phyloP scores from a whole-genome alignment of 2,797 vertebrate species.

The Atherinosoma microstoma region DNA sequence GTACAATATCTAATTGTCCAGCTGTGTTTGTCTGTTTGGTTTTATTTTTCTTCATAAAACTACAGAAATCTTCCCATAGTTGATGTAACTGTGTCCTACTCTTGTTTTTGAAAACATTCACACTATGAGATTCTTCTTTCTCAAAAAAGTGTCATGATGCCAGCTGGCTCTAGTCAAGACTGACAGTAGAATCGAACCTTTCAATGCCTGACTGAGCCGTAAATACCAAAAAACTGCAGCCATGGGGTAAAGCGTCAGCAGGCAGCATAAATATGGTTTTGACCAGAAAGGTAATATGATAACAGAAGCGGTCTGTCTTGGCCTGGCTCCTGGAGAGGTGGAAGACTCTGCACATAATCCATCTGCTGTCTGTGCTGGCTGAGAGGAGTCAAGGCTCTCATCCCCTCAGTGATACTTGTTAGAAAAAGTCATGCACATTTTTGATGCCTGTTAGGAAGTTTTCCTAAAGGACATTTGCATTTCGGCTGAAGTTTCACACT shows the following conservation, averaged over 20 bases:
- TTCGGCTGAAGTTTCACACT: slow-evolving; percentile 12
- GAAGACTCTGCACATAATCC: slow-evolving; percentile 52
- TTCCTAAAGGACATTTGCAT: slow-evolving; percentile 28
- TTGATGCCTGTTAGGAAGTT: slow-evolving; percentile 45
- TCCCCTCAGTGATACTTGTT: slow-evolving; percentile 34
- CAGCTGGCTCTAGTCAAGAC: slow-evolving; percentile 51
- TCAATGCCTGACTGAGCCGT: slow-evolving; percentile 50
- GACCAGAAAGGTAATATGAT: slow-evolving; percentile 53
- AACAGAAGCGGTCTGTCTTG: slow-evolving; percentile 40
- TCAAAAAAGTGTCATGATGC: slow-evolving; percentile 35
- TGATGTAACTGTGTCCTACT: slow-evolving; percentile 6
- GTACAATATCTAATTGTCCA: slow-evolving; percentile 17
- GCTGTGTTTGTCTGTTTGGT: slow-evolving; percentile 39
- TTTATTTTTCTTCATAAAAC: slow-evolving; percentile 51
- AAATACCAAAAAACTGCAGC: slow-evolving; percentile 52
- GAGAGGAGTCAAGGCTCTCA: slow-evolving; percentile 33
- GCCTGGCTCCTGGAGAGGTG: slow-evolving; percentile 42
- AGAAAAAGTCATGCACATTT: slow-evolving; percentile 38
- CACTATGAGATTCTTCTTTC: slow-evolving; percentile 32
- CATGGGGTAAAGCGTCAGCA: slow-evolving; percentile 39
- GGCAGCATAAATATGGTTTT: slow-evolving; percentile 32
- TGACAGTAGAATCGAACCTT: slow-evolving; percentile 36
- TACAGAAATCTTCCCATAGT: slow-evolving; percentile 3
- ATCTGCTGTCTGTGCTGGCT: slow-evolving; percentile 61
- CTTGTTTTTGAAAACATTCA: slow-evolving; percentile 17